phyloP scores from a whole-genome alignment of 23 tunicate species.

The Ciona savignyi region DNA sequence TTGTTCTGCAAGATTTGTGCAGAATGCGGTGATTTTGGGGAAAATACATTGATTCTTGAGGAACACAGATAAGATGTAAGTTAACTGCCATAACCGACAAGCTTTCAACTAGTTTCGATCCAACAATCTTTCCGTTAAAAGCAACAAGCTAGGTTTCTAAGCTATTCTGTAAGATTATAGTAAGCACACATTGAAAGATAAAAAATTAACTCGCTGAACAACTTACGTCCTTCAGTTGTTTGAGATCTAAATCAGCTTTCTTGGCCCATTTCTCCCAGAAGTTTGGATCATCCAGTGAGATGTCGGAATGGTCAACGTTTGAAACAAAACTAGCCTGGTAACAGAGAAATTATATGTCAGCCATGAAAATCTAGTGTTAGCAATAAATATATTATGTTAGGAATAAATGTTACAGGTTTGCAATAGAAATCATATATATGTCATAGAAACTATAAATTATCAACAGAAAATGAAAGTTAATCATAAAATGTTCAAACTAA shows the following conservation, averaged over 20 bases:
- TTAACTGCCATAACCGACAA: not conserved
- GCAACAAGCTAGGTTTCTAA: too few relatives aligned
- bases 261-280: constrained; percentile 99
- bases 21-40: not conserved
- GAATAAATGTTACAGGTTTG: too few relatives aligned
- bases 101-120: too few relatives aligned
- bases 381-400: too few relatives aligned
- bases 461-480: too few relatives aligned
- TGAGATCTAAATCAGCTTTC: constrained; percentile 94
- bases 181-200: too few relatives aligned
- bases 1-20: constrained; percentile 60
- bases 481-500: too few relatives aligned
- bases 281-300: constrained; percentile 92
- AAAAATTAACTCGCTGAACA: too few relatives aligned
- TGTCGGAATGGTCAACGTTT: constrained; percentile 70
- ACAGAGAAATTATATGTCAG: not conserved
- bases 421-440: too few relatives aligned
- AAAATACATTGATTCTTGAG: not conserved
- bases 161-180: too few relatives aligned
- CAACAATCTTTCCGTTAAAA: too few relatives aligned
- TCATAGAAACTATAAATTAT: too few relatives aligned
- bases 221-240: constrained; percentile 79
- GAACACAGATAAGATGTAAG: not conserved
- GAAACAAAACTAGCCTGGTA: constrained; percentile 94
- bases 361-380: not conserved